Evolutionary conservation across 2,888 invertebrate genomes (phyloP).

Genomic region (Drosophila quinaria): DNA sequence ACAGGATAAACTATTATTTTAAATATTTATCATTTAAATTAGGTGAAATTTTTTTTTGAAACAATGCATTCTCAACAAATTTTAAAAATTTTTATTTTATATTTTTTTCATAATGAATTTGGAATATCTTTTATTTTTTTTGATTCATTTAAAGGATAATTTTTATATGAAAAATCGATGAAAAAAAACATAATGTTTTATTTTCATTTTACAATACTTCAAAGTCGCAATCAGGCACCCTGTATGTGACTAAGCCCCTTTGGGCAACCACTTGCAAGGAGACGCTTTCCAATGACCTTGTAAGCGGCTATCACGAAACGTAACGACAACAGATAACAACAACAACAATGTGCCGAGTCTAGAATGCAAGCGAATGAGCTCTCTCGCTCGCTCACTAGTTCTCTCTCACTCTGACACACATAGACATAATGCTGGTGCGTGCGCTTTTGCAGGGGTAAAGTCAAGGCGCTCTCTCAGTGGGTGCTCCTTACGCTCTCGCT

Average conservation of each 20-base stretch:
- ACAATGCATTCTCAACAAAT: no score
- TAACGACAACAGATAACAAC: slow-evolving; percentile 23
- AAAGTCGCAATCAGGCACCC: slow-evolving; percentile 42
- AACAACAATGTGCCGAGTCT: slow-evolving; percentile 20
- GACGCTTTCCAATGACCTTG: slow-evolving; percentile 81
- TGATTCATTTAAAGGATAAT: no score
- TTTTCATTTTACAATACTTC: not conserved
- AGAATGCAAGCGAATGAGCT: slow-evolving; percentile 23
- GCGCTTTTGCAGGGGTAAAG: slow-evolving; percentile 38
- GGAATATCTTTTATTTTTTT: no score
- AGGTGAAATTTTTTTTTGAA: no score
- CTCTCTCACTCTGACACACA: not conserved
- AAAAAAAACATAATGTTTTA: no score
- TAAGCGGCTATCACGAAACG: slow-evolving; percentile 38
- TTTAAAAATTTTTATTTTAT: no score
- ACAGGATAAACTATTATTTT: no score
- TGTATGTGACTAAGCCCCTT: slow-evolving; percentile 57
- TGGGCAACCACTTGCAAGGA: slow-evolving; percentile 52
- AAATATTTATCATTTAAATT: no score
- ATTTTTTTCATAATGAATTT: no score
- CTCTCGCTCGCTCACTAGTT: not conserved
- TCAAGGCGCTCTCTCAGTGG: slow-evolving; percentile 30
- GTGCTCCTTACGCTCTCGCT: slow-evolving; percentile 11
- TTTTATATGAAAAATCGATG: no score
- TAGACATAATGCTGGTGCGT: slow-evolving; percentile 20